These are phyloP conservation scores for Neogale vison DNA, from an alignment of 2,113 vertebrate genomes.

Conservation along the genomic window DNA sequence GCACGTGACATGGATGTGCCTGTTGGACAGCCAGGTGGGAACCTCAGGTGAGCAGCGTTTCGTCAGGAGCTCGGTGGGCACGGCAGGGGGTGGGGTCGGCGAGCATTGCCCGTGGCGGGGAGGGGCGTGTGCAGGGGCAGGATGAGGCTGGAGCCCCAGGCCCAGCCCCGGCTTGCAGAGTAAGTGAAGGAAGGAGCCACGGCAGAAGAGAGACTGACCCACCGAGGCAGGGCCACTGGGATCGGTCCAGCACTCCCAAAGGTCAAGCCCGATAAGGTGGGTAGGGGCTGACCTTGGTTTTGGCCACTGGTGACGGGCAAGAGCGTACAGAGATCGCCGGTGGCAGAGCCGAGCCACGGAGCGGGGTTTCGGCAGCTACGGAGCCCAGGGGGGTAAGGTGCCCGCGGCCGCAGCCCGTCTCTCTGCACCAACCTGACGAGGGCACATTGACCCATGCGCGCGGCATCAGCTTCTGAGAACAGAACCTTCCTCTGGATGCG, in stretches of 20 bases:
- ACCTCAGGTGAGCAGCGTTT: rapidly evolving
- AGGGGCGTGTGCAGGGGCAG: no score
- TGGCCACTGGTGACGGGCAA: not conserved
- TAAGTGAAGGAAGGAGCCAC: not conserved
- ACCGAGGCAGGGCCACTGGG: not conserved
- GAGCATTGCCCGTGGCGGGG: rapidly evolving
- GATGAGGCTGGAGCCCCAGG: rapidly evolving
- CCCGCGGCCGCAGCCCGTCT: not conserved
- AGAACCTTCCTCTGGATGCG: not conserved
- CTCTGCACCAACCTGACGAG: not conserved
- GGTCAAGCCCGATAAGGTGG: not conserved
- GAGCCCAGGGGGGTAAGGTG: not conserved
- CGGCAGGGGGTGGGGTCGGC: not conserved
- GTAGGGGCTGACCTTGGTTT: not conserved
- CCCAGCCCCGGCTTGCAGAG: not conserved
- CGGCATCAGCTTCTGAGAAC: not conserved
- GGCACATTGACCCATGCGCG: rapidly evolving
- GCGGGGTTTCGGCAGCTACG: not conserved
- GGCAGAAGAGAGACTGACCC: not conserved
- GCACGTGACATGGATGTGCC: not conserved
- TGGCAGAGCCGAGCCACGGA: not conserved
- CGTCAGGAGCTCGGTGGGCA: not conserved
- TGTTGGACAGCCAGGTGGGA: not conserved
- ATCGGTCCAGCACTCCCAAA: rapidly evolving
- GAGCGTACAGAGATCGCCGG: not conserved